Evolutionary conservation across 2,797 vertebrate genomes (phyloP).

Genomic region (Dromococcyx pavoninus): DNA sequence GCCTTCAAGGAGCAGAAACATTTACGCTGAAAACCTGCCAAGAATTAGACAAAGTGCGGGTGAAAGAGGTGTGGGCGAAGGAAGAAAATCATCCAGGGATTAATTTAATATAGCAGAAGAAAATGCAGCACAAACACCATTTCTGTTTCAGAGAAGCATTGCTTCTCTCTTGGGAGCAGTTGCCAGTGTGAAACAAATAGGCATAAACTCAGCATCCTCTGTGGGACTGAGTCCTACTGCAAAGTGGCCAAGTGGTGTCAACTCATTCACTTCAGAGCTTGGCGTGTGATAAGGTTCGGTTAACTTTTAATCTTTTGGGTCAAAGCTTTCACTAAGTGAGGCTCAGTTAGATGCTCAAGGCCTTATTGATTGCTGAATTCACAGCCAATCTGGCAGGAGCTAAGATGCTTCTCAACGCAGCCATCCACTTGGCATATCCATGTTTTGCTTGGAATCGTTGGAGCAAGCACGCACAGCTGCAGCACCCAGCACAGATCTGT

Average conservation of each 20-base stretch:
- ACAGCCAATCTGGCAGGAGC: neutral
- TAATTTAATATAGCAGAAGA: neutral
- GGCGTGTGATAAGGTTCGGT: neutral
- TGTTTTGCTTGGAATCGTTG: neutral
- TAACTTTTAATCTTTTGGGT: neutral
- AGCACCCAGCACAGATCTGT: neutral
- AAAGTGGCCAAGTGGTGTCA: neutral
- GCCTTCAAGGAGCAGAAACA: constrained; percentile 1
- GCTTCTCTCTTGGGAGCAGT: neutral
- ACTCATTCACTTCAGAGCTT: neutral
- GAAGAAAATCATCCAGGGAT: neutral
- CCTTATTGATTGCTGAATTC: neutral
- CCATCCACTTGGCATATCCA: rapidly evolving
- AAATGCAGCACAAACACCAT: neutral
- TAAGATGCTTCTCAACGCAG: neutral
- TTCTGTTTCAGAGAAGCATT: neutral
- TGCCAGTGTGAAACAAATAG: neutral
- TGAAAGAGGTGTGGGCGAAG: neutral
- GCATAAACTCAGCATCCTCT: neutral
- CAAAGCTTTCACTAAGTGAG: neutral
- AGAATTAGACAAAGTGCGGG: neutral
- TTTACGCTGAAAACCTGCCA: constrained; percentile 7
- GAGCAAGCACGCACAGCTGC: neutral
- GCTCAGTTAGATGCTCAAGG: neutral
- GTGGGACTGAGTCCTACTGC: neutral